Base-by-base conservation (phyloP, 2,888 invertebrate species). In the Macaria notata region DNA sequence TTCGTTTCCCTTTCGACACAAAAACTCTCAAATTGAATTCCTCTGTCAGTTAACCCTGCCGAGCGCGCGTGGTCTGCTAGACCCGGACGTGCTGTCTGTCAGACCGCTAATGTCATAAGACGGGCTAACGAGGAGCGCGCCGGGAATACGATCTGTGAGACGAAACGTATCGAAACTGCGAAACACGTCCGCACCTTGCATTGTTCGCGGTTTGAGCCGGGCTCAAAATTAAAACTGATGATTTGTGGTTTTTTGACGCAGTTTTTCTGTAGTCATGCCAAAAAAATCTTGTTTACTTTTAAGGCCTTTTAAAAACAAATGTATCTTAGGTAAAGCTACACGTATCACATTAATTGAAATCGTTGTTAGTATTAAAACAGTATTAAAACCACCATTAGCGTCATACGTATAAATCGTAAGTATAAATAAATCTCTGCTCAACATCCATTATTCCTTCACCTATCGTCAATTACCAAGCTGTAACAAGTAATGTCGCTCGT, bases 91-190 rank as follows among this genome's bases (percentile, higher is more conserved):
- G 70, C 65, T 63, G 62, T 61, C 62, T 61, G 68, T 65, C 73
- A 72, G 73, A 76, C 77, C 81, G 74, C 81, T 85, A 83, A 86
- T 81, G 82, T 82, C 80, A 82, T 85, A 84, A 85, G 84, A 78
- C 84, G 75, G 69, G 64, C 79, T 85, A 84, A 86, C 82, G 79
- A 84, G 78, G 70, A 69, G 73, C 78, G 75, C 72, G 72, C 68
- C 65, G 75, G 76, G 78, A 78, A 78, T 75, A 61, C 57, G 29
- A 41, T 4, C 38, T 43, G 30, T 36, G 30, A 43, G 45, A 45
- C 52, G 31, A 6, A 46, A 4, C 31, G n/a, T 59, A 59, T 54
- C 31, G 59, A 19, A 39, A 41, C 44, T 39, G n/a, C 44, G 45
- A 49, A 48, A 45, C 45, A 52, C 51, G 51, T 54, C 50, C 33